These are phyloP conservation scores for Geotrypetes seraphini DNA, from an alignment of 2,797 vertebrate species.

Conservation along the genomic window DNA sequence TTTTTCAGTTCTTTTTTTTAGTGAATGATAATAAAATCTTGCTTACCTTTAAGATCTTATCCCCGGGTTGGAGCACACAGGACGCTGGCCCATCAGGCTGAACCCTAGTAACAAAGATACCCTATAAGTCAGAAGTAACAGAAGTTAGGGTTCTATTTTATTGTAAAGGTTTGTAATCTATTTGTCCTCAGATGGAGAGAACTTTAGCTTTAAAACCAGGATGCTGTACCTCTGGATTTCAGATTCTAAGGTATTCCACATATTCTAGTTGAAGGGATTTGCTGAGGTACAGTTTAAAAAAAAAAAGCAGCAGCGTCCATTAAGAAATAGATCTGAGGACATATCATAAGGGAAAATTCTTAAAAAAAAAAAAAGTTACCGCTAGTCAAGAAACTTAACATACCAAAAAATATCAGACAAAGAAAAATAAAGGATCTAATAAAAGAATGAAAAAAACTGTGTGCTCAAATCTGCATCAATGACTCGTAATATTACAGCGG, in stretches of 20 bases:
- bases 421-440: no score
- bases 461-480: no score
- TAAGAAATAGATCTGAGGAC: neutral
- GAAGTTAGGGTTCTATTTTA: constrained; percentile 91
- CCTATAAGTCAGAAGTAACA: constrained; percentile 99
- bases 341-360: no score
- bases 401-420: no score
- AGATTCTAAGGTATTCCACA: neutral
- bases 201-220: neutral
- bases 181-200: constrained; percentile 5
- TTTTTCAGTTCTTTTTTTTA: no score
- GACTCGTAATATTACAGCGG: no score
- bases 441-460: no score
- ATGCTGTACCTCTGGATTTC: neutral
- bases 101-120: constrained; percentile 99
- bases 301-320: no score
- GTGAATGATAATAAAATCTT: no score
- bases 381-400: no score
- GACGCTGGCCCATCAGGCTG: constrained; percentile 95
- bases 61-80: constrained; percentile 86
- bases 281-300: no score
- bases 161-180: constrained; percentile 18
- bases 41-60: constrained; percentile 96
- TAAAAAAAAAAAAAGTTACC: no score
- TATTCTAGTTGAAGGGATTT: neutral